Evolutionary conservation across 2,797 vertebrate genomes (phyloP).

Genomic region (Cyprinodon diabolis): DNA sequence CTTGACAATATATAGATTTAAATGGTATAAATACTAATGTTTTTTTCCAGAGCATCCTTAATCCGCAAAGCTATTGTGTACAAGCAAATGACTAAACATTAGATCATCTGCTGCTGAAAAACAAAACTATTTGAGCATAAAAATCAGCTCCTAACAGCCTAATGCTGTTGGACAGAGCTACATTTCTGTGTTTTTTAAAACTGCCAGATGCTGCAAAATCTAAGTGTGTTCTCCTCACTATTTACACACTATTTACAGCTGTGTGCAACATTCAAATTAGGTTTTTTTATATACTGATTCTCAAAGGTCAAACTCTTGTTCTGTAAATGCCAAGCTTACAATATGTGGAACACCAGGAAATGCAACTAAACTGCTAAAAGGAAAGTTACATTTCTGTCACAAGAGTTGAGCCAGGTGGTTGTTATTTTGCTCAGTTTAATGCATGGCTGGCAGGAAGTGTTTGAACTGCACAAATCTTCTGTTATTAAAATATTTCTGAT

Average conservation of each 20-base stretch:
- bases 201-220: neutral
- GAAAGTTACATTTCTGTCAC: slow-evolving; percentile 60
- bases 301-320: slow-evolving; percentile 61
- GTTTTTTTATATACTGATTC: slow-evolving; percentile 31
- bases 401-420: slow-evolving; percentile 24
- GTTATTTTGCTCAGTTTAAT: slow-evolving; percentile 23
- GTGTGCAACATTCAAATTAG: slow-evolving; percentile 63
- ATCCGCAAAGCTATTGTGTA: neutral
- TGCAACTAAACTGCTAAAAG: slow-evolving; percentile 44
- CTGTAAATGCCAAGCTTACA: slow-evolving; percentile 61
- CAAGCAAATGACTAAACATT: neutral
- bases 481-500: neutral
- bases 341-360: slow-evolving; percentile 63
- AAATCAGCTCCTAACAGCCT: neutral
- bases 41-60: neutral
- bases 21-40: neutral
- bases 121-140: neutral
- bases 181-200: slow-evolving; percentile 35
- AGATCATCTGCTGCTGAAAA: slow-evolving; percentile 3
- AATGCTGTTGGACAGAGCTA: slow-evolving; percentile 6
- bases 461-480: slow-evolving; percentile 2
- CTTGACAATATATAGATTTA: neutral
- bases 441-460: neutral
- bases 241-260: slow-evolving; percentile 55
- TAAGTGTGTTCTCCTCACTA: slow-evolving; percentile 19